Evolutionary conservation across 2,113 vertebrate genomes (phyloP).

Genomic region (Macroglossus sobrinus): DNA sequence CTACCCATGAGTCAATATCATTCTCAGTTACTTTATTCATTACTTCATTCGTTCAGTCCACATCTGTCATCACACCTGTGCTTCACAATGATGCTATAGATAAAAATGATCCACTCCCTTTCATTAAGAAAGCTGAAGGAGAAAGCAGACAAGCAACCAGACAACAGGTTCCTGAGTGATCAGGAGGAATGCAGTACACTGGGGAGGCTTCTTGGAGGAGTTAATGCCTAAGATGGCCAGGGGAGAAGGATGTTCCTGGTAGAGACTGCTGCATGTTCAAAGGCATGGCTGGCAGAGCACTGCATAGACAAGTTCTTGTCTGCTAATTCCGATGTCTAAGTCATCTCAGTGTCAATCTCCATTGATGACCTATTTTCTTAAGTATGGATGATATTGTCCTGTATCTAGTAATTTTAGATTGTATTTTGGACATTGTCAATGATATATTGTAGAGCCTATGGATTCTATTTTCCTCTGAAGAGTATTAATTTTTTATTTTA

Average conservation of each 20-base stretch:
- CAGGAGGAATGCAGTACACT: background rate
- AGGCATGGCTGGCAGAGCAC: background rate
- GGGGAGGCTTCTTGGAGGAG: background rate
- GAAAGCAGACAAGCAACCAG: background rate
- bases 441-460: background rate
- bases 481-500: background rate
- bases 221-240: background rate
- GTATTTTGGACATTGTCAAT: background rate
- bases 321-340: background rate
- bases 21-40: background rate
- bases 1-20: background rate
- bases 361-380: background rate
- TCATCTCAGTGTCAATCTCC: background rate
- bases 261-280: background rate
- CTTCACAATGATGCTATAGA: background rate
- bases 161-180: background rate
- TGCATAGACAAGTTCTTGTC: background rate
- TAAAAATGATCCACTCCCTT: background rate
- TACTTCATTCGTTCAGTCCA: background rate
- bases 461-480: constrained; percentile 15
- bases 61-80: background rate
- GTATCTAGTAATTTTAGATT: constrained; percentile 4
- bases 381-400: background rate
- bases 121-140: background rate
- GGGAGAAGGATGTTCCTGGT: background rate